Percentiles rank a stretch among this genome's conserved stretches.
Evolutionary conservation across 2,797 vertebrate genomes (phyloP).

Genomic region (Clangula hyemalis): DNA sequence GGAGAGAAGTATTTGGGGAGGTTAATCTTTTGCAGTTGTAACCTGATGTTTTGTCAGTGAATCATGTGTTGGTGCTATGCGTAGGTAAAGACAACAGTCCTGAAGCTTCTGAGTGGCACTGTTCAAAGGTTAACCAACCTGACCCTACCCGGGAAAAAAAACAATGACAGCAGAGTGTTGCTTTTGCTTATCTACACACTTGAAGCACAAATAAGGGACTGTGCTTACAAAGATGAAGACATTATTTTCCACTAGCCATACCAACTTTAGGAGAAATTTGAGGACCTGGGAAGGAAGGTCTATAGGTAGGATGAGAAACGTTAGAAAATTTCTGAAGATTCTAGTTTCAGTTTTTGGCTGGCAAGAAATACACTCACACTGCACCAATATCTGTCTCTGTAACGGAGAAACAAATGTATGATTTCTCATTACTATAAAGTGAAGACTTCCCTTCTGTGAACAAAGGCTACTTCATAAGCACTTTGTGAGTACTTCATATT

Average conservation of each 20-base stretch:
- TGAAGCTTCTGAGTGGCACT: neutral
- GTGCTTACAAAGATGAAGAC: neutral
- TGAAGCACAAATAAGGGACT: neutral
- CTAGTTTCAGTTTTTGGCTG: neutral
- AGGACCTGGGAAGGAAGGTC: neutral
- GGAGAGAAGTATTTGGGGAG: neutral
- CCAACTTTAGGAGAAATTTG: neutral
- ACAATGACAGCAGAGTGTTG: neutral
- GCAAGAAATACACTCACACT: neutral
- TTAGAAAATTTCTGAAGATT: neutral
- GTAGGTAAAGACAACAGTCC: neutral
- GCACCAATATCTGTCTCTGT: neutral
- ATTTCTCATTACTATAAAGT: neutral
- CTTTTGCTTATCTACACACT: neutral
- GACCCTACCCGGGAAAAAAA: neutral
- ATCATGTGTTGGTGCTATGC: neutral
- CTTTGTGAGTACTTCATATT: neutral
- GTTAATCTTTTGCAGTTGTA: neutral
- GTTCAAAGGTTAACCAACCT: neutral
- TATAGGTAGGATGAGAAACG: neutral
- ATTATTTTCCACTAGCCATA: neutral
- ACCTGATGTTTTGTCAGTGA: neutral
- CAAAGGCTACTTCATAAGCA: neutral
- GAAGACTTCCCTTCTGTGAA: neutral
- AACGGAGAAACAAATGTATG: neutral